phyloP scores from a whole-genome alignment of 2,797 vertebrate genomes.

The Lemur catta region DNA sequence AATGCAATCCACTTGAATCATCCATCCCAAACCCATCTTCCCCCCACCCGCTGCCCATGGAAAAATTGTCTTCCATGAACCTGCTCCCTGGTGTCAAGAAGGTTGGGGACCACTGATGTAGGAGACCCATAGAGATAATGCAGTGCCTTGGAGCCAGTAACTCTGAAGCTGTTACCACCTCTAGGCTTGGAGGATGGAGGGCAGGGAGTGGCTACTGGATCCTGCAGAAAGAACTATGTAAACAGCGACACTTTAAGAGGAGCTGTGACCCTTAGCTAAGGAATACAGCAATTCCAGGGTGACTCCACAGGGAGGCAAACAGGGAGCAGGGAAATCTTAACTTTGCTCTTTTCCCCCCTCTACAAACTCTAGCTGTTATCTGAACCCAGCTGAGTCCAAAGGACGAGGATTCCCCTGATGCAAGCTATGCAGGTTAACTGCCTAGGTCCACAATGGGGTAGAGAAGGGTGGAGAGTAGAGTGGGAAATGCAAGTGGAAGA shows the following conservation, averaged over 20 bases:
- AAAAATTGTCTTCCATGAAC: no score
- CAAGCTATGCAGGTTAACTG: background rate
- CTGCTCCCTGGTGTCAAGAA: no score
- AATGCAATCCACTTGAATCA: no score
- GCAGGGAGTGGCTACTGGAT: background rate
- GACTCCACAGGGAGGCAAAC: background rate
- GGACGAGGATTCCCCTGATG: background rate
- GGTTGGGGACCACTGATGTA: no score
- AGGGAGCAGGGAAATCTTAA: background rate
- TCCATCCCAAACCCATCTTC: no score
- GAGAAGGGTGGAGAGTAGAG: background rate
- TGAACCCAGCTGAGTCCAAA: background rate
- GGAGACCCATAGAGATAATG: background rate
- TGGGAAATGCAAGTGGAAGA: background rate
- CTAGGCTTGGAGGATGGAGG: background rate
- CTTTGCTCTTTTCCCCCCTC: no score
- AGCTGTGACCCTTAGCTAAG: background rate
- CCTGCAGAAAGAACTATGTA: background rate
- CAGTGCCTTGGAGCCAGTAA: background rate
- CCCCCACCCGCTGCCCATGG: no score
- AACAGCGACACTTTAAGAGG: background rate
- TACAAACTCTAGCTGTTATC: background rate
- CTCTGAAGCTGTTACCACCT: background rate
- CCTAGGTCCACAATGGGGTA: background rate
- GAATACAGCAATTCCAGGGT: background rate